Base-by-base conservation (phyloP, 2,797 vertebrate species). In the Myotis pilosus region DNA sequence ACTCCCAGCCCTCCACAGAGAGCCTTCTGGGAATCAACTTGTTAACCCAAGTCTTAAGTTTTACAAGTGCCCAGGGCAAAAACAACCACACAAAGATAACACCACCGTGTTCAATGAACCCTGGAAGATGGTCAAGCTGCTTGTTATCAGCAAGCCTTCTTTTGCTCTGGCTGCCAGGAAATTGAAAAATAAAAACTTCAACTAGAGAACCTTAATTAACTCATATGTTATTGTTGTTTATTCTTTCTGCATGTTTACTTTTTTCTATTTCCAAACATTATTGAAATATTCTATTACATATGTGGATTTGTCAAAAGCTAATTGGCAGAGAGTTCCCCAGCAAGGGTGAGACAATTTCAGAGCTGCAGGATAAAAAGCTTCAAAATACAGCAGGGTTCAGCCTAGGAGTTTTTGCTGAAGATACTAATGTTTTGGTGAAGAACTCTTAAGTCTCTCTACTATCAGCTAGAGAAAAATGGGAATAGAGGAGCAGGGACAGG, bases 251-350 rank as follows among this genome's bases (percentile, higher is more conserved):
- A 78, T 2, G 25, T 16, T 49, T 68, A 11, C 17, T 41, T 36
- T 71, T 82, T 76, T 47, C 41, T 75, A 19, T 62, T 88, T 71
- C 22, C 57, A 89, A 88, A 89, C 23, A 89, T 36, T 60, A 57
- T 38, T 72, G 60, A 82, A 69, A 78, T 78, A 51, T 7, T 30
- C 64, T 79, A 72, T 25, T 51, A 75, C 76, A 33, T 82, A 68
- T 3, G 23, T 38, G 30, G 17, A 78, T 44, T 44, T 87, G 13
- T 22, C 80, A 30, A 86, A 57, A 81, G n/a, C n/a, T n/a, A 76
- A 85, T 33, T 23, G 15, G 15, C 23, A 57, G 30, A 57, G 49
- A 76, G n/a, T 30, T 82, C 47, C 44, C 25, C 6, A 25, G 60
- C 12, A 28, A 62, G 62, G 30, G 10, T 47, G 55, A 91, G 57